Base-by-base conservation (phyloP, 2,797 vertebrate species). In the Threskiornis aethiopicus region DNA sequence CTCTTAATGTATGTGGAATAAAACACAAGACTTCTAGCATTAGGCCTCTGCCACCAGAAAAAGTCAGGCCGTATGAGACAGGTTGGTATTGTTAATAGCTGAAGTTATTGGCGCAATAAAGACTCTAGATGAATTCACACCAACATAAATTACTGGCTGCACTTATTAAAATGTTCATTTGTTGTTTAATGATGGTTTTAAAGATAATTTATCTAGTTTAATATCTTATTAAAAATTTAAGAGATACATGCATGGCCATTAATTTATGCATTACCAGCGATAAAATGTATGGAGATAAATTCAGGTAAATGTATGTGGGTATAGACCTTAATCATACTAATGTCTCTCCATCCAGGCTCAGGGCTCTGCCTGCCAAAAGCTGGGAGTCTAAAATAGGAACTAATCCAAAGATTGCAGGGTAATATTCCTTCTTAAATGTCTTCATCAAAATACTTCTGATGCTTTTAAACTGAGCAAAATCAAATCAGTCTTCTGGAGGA, bases 141-240 rank as follows among this genome's bases (percentile, higher is more conserved):
- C 15, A 71, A 65, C 18, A 59, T 61, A 92, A 87, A 87, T 85
- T 71, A 85, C 37, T 54, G 58, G 15, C 13, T 83, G 8, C 24
- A 44, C 41, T 71, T 94, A 78, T 39, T 93, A 75, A 91, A 91
- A 91, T 78, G 37, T 73, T 77, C 16, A 33, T 87, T 95, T 93
- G 52, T 90, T 80, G 13, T 71, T 92, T 91, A 94, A 87, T 91
- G 52, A 78, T 41, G 39, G 42, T n/a, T 96, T 94, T 54, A 89
- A 84, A 59, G 10, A 75, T 75, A 84, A 79, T 86, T 90, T 66
- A 66, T 52, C 80, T 79, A 51, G 25, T 59, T 90, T 79, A 90
- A 70, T 13, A 73, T 79, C 41, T 84, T 37, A 77, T 72, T 94
- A 88, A 94, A 96, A 88, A 72, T 52, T 39, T 70, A 88, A 81